Base-by-base conservation (phyloP, 2,888 invertebrate genomes). In the Uloborus plumipes region DNA sequence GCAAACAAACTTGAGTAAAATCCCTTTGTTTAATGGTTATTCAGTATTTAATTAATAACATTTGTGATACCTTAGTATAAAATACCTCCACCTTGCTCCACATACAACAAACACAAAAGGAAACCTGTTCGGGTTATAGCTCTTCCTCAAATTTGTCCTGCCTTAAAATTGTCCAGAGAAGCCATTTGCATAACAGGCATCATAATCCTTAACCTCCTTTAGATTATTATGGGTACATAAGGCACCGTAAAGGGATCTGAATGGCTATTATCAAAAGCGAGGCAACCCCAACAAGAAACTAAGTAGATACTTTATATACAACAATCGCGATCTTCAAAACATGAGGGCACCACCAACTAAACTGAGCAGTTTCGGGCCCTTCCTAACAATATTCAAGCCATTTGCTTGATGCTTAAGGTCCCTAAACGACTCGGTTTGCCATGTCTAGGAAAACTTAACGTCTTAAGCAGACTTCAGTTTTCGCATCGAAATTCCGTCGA, bases 221-320 rank as follows among this genome's bases (percentile, higher is more conserved):
- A 53, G 62, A 73, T 73, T 69, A 67, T 67, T 64, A 81, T 51
- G 55, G 58, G 55, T 16, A 61, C 59, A 51, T 31, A 55, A 47
- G 26, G 59, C 74, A 65, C 59, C 59, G 61, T 82, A 76, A 81
- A 82, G 51, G 65, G 70, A 22, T 47, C 78, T 59, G 66, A 72
- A 59, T 51, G 47, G 64, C 75, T 47, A 75, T 82, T 76, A 82
- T 71, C 49, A 65, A 22, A 53, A 76, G 55, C 47, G 59, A 49
- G 69, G 53, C 62, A 31, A 31, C 67, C 61, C 51, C 22, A 51
- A 55, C 50, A 66, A 50, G 53, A 55, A 16, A 39, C 65, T 76
- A 82, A 82, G 66, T 66, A 72, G 76, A 64, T 39, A 71, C 75
- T 82, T 82, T 76, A 72, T 75, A 82, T 71, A 82, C 81, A 71